Base-by-base conservation (phyloP, 2,797 vertebrate genomes). In the Bradypodion pumilum region DNA sequence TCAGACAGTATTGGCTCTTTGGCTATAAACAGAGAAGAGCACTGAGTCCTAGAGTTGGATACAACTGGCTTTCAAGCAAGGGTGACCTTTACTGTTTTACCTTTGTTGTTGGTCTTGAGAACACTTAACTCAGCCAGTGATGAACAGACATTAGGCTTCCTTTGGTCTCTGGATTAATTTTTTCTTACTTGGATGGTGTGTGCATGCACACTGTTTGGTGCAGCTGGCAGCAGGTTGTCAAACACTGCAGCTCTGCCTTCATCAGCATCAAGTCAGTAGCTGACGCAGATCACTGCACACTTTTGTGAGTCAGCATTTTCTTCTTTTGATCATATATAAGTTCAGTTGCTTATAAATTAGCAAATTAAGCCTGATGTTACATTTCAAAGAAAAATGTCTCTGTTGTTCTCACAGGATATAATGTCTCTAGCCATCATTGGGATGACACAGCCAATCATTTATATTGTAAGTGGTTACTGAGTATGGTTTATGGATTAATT, bases 401-500 rank as follows among this genome's bases (percentile, higher is more conserved):
- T 78, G 80, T 74, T 6, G 56, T 4, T 82, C 12, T 56, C 56
- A n/a, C 7, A 81, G 73, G 42, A 27, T 66, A 65, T 40, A 32
- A 49, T 4, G 84, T 56, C 37, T 74, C 65, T 90, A 49, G 37
- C 65, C 85, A 44, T 82, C 79, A n/a, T 16, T 4, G 0, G 81
- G 68, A 62, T 59, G 63, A 68, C 8, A 85, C 82, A 5, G n/a
- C 40, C 72, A 89, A n/a, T 52, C 72, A 89, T 2, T 40, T 62
- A 88, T 69, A 84, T 8, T 89, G 84, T 23, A 88, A 85, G 27
- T 75, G 0, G 0, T n/a, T 32, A 89, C 81, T 82, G 80, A 68
- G 88, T 89, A 78, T 1, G 0, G 85, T 87, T 81, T 89, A 83
- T 49, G 40, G 63, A 65, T 60, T 88, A 73, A 81, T 82, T 74